These are phyloP conservation scores for Nyctalus aviator DNA, from an alignment of 2,797 vertebrate genomes.

Conservation along the genomic window DNA sequence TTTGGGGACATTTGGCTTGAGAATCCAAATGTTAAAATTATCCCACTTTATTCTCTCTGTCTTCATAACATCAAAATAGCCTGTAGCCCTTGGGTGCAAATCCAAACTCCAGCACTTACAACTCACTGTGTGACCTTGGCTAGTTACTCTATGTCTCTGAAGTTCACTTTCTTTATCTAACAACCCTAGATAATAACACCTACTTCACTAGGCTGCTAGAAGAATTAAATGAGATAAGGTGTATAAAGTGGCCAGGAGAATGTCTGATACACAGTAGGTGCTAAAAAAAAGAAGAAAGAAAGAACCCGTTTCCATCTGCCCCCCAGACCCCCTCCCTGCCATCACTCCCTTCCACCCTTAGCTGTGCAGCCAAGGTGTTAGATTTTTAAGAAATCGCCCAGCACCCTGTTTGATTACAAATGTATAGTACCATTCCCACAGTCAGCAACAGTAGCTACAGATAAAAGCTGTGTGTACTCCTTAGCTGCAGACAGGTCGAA, in stretches of 20 bases:
- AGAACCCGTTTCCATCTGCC: not conserved
- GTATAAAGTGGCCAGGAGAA: constrained; percentile 52
- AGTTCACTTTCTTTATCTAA: constrained; percentile 67
- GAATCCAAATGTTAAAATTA: constrained; percentile 75
- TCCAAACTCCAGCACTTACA: constrained; percentile 3
- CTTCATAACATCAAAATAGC: constrained; percentile 75
- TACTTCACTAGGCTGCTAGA: constrained; percentile 57
- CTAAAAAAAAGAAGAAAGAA: constrained; percentile 27
- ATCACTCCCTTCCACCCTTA: constrained; percentile 11
- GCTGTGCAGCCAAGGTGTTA: constrained; percentile 52
- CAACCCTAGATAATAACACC: constrained; percentile 58
- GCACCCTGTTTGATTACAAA: constrained; percentile 59
- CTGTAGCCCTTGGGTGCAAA: constrained; percentile 17
- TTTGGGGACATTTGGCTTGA: constrained; percentile 71
- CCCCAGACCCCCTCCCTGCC: not conserved
- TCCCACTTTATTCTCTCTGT: constrained; percentile 58
- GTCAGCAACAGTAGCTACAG: constrained; percentile 74
- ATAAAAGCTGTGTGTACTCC: constrained; percentile 67
- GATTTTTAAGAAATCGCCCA: constrained; percentile 72
- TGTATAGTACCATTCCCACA: constrained; percentile 41
- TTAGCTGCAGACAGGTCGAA: constrained; percentile 64
- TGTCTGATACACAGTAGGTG: constrained; percentile 52
- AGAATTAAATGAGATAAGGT: constrained; percentile 69
- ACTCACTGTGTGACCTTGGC: constrained; percentile 68
- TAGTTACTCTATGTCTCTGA: constrained; percentile 72